Conservation (phyloP, 1,140 invertebrate genomes). For the Brachionus asplanchnoidis region DNA sequence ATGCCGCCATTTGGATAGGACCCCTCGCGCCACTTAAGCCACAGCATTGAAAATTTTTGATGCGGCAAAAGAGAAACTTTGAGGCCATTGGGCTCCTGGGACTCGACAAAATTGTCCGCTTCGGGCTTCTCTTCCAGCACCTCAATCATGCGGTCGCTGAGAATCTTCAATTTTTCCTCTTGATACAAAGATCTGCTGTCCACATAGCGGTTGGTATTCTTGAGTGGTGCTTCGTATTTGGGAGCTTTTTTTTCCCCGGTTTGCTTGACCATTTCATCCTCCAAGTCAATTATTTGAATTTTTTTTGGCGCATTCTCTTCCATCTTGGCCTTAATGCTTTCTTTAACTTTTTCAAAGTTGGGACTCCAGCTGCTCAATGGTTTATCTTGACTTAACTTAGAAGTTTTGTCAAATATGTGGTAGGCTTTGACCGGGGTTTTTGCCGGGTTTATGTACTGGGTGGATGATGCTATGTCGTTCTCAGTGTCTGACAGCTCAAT, state of each 20-base stretch:
- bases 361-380: constrained; percentile 24
- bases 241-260: not conserved
- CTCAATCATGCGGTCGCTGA: constrained; percentile 20
- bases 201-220: not conserved
- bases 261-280: not conserved
- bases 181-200: not conserved
- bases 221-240: constrained; percentile 3
- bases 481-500: constrained; percentile 13
- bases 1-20: constrained; percentile 83
- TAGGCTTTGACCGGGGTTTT: not conserved
- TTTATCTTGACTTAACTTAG: not conserved
- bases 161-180: constrained; percentile 7
- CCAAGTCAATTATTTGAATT: constrained; percentile 29
- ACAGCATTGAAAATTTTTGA: constrained; percentile 77
- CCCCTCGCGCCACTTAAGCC: constrained; percentile 80
- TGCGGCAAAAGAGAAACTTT: constrained; percentile 70
- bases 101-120: not conserved
- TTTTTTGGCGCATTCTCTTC: not conserved
- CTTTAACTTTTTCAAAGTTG: constrained; percentile 35
- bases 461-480: constrained; percentile 9
- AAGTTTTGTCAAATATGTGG: not conserved
- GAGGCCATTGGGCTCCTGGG: constrained; percentile 42
- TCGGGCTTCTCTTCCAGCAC: constrained; percentile 27
- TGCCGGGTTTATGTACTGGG: not conserved
- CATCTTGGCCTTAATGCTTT: not conserved